phyloP scores from a whole-genome alignment of 2,797 vertebrate species.

The Apogon hyalosoma region DNA sequence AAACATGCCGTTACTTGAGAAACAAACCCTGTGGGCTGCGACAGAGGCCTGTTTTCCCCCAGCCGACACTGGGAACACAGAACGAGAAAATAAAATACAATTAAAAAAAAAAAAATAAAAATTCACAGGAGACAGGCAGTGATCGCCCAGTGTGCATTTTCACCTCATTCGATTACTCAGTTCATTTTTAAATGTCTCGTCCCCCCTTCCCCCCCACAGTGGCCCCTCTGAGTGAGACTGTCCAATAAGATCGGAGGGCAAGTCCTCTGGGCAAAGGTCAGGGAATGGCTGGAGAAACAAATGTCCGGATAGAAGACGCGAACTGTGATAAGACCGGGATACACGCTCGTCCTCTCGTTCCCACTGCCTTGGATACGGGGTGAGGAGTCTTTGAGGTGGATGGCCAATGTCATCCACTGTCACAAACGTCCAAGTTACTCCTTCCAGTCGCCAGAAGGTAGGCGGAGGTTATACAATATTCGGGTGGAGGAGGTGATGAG shows the following conservation, averaged over 20 bases:
- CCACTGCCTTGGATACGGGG: conserved; percentile 43
- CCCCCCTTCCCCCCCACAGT: conserved; percentile 24
- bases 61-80: conserved; percentile 53
- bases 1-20: conserved; percentile 75
- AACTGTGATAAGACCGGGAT: conserved; percentile 19
- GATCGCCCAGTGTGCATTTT: conserved; percentile 71
- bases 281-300: conserved; percentile 57
- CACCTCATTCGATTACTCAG: conserved; percentile 66
- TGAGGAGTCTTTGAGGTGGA: conserved; percentile 51
- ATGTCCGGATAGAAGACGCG: conserved; percentile 41
- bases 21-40: conserved; percentile 42
- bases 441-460: conserved; percentile 30
- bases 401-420: conserved; percentile 61
- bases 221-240: conserved; percentile 11
- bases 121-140: conserved; percentile 78
- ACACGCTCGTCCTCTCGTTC: conserved; percentile 24
- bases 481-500: background rate
- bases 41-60: conserved; percentile 45
- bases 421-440: conserved; percentile 49
- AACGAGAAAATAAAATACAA: conserved; percentile 54
- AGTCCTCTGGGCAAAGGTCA: conserved; percentile 10
- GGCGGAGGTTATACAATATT: conserved; percentile 7
- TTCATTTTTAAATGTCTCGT: conserved; percentile 61
- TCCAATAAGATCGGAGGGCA: conserved; percentile 1
- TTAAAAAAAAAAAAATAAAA: conserved; percentile 35